These are phyloP conservation scores for Pristis pectinata DNA, from an alignment of 2,797 vertebrate genomes.

Conservation along the genomic window DNA sequence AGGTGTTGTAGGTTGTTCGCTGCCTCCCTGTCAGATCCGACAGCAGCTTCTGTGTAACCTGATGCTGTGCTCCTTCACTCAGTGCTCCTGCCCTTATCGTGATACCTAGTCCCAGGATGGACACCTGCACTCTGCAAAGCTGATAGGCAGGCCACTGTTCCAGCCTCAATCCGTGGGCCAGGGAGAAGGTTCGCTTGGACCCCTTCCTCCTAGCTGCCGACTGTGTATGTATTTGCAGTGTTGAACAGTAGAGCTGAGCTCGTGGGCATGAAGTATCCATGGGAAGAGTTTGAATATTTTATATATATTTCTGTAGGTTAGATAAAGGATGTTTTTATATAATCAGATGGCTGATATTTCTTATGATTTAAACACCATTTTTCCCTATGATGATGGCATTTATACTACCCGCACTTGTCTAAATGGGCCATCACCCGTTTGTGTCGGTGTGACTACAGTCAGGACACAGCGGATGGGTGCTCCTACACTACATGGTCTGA, in stretches of 20 bases:
- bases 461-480: not conserved
- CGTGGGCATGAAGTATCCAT: not conserved
- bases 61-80: not conserved
- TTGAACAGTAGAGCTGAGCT: not conserved
- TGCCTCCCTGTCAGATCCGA: not conserved
- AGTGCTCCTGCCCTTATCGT: not conserved
- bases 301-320: conserved; percentile 25
- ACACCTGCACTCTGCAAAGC: not conserved
- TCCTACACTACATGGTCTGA: not conserved
- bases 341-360: not conserved
- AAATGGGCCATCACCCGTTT: not conserved
- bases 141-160: not conserved
- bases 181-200: not conserved
- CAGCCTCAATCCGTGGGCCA: not conserved
- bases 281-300: not conserved
- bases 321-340: conserved; percentile 2
- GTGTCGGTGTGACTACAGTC: not conserved
- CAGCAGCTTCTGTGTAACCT: not conserved
- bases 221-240: not conserved
- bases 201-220: not conserved
- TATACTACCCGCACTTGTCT: not conserved
- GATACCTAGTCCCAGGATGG: not conserved
- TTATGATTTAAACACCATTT: not conserved
- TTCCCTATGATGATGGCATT: not conserved
- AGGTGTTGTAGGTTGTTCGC: not conserved